phyloP scores from a whole-genome alignment of 2,113 vertebrate species.

The Leptosomus discolor region DNA sequence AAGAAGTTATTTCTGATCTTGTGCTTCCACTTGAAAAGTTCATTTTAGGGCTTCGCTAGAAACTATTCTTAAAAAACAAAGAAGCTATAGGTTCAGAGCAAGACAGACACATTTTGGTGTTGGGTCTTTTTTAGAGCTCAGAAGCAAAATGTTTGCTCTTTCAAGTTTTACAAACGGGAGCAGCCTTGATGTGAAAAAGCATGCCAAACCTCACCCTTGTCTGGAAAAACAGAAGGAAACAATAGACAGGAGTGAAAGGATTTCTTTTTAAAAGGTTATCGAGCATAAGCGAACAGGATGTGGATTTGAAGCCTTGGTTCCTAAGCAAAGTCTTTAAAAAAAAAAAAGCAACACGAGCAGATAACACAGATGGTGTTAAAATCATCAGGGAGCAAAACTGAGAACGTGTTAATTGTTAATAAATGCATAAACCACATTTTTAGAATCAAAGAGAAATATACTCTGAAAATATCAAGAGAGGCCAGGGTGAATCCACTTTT shows the following conservation, averaged over 20 bases:
- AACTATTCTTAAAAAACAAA: not conserved
- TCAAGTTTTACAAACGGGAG: not conserved
- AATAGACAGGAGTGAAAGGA: slow-evolving; percentile 7
- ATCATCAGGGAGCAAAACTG: not conserved
- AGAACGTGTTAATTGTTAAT: not conserved
- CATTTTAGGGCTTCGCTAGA: not conserved
- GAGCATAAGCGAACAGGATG: slow-evolving; percentile 12
- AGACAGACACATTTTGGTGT: not conserved
- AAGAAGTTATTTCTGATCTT: not conserved
- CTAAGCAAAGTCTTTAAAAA: not conserved
- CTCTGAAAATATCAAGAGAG: not conserved
- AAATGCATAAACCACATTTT: not conserved
- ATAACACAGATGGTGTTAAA: not conserved
- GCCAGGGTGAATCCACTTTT: not conserved
- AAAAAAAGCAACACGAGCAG: not conserved
- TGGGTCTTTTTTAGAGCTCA: not conserved
- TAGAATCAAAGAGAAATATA: not conserved
- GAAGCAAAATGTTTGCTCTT: not conserved
- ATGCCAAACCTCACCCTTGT: not conserved
- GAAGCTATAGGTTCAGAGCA: not conserved
- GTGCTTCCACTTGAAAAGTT: not conserved
- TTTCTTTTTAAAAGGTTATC: not conserved
- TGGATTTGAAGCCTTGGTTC: not conserved
- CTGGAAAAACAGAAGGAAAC: slow-evolving; percentile 29
- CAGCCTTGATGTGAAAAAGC: not conserved